Base-by-base conservation (phyloP, 2,888 invertebrate species). In the Apotomis capreana region DNA sequence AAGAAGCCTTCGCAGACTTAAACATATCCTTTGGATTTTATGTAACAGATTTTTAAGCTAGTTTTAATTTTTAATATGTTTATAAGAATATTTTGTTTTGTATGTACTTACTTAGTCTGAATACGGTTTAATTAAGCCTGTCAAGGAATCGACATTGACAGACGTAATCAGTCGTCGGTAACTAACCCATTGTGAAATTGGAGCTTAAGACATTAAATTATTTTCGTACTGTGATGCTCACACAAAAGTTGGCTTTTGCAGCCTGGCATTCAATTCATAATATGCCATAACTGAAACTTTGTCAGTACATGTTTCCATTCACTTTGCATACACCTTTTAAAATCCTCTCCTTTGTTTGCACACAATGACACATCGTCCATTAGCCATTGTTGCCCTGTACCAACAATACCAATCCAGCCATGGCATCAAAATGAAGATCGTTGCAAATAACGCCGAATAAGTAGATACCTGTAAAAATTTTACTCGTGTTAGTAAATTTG, bases 371-470 rank as follows among this genome's bases (percentile, higher is more conserved):
- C 61, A 67, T 71, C 67, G 57, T 54, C 55, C 71, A 71, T 71
- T 71, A 71, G 71, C 65, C 57, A 67, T 68, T 68, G 67, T 71
- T 68, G 67, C 55, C 61, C 61, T 51, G 61, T 55, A 68, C 60
- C 71, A 61, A 61, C 71, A 36, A 61, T 71, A 54, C 51, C 40
- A 55, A 59, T 60, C 51, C 40, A 55, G 54, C 60, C 70, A 52
- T 51, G 69, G 49, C 57, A 61, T 60, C 65, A 67, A 71, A 61
- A 59, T 26, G 55, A 68, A 44, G 12, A 26, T 46, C 51, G 71
- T 68, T 57, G 71, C 61, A 58, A 62, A 49, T 68, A 62, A 71
- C 40, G 49, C 36, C 51, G 57, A 57, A 68, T 60, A 55, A 58
- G 44, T 62, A 26, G 55, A 70, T 61, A 40, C 40, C 6, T 6